phyloP scores from a whole-genome alignment of 1,140 invertebrate species.

The Brachionus asplanchnoidis region DNA sequence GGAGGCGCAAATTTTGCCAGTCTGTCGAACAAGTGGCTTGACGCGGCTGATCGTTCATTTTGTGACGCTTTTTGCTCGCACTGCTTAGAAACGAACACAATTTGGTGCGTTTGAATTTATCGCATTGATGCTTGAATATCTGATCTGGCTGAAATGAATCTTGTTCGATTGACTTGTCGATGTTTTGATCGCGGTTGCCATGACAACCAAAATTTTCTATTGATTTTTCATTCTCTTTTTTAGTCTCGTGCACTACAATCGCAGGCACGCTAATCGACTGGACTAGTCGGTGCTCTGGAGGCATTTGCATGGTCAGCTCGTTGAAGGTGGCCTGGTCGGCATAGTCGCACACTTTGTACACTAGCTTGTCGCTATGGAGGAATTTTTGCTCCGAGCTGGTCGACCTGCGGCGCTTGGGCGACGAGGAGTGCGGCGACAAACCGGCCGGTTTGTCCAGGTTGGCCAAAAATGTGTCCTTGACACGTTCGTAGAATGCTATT shows the following conservation, averaged over 20 bases:
- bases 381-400: conserved; percentile 4
- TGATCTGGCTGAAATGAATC: not conserved
- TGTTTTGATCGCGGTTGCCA: not conserved
- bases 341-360: not conserved
- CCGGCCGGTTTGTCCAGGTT: not conserved
- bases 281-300: not conserved
- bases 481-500: not conserved
- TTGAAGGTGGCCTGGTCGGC: not conserved
- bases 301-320: not conserved
- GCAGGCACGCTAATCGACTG: not conserved
- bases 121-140: not conserved
- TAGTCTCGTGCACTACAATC: not conserved
- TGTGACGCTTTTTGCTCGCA: not conserved
- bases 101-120: not conserved
- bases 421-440: not conserved
- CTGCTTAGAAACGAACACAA: not conserved
- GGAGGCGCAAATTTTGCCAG: not conserved
- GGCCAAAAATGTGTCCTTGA: not conserved
- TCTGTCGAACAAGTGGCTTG: not conserved
- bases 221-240: conserved; percentile 8
- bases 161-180: not conserved
- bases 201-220: not conserved
- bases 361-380: not conserved
- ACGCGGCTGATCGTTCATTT: not conserved
- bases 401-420: not conserved